These are phyloP conservation scores for Natator depressus DNA, from an alignment of 2,113 vertebrate genomes.

Conservation along the genomic window DNA sequence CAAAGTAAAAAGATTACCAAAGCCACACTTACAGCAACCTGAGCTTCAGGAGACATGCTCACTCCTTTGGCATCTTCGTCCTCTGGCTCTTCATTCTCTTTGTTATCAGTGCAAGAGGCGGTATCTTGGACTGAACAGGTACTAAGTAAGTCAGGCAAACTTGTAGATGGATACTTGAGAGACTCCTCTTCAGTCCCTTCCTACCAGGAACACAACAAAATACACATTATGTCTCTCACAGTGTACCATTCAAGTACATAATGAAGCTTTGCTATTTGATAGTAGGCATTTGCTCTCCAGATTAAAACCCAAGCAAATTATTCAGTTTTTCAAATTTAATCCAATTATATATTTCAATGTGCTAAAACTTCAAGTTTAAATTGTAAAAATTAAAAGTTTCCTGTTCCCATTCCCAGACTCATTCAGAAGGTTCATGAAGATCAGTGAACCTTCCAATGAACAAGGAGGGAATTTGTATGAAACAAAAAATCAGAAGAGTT, in stretches of 20 bases:
- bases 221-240: rapidly evolving
- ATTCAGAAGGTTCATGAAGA: neutral
- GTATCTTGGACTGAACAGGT: constrained; percentile 82
- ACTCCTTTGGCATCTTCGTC: constrained; percentile 75
- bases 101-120: constrained; percentile 81
- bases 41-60: constrained; percentile 63
- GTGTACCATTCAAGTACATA: neutral
- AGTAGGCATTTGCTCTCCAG: neutral
- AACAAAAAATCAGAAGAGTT: neutral
- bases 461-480: neutral
- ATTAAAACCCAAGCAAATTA: neutral
- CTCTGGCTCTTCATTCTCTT: constrained; percentile 83
- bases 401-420: neutral
- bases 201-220: neutral
- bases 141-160: constrained; percentile 92
- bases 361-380: neutral
- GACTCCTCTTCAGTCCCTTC: constrained; percentile 76
- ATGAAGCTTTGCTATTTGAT: neutral
- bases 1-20: neutral
- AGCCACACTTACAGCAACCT: constrained; percentile 81
- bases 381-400: neutral
- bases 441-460: neutral
- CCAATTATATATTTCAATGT: neutral
- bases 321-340: neutral
- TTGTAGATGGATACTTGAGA: constrained; percentile 89